These are phyloP conservation scores for Cladopsammia gracilis DNA, from an alignment of 64 coral and sea anemone genomes.

Conservation along the genomic window DNA sequence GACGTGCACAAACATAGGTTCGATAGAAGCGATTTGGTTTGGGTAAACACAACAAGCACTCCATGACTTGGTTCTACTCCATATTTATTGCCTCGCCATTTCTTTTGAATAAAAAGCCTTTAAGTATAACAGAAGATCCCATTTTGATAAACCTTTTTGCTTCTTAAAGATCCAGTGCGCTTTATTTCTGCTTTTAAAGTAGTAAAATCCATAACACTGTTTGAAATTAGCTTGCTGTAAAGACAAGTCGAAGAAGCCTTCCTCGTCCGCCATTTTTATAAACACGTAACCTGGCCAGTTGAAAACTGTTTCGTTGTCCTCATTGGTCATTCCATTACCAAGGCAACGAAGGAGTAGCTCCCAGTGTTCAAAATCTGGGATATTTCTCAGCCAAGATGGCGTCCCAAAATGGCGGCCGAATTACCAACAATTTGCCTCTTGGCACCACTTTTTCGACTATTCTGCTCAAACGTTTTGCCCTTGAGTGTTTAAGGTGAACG, in stretches of 20 bases:
- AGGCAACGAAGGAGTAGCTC: not conserved
- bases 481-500: not conserved
- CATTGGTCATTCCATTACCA: not conserved
- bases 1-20: too few species aligned
- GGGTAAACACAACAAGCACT: too few species aligned
- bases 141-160: not conserved
- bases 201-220: not conserved
- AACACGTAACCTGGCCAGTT: too few species aligned
- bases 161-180: not conserved
- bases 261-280: not conserved
- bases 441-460: not conserved
- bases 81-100: too few species aligned
- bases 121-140: not conserved
- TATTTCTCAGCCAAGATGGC: not conserved
- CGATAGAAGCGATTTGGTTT: too few species aligned
- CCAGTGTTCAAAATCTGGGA: not conserved
- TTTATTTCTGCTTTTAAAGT: not conserved
- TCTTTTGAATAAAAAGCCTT: too few species aligned
- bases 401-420: not conserved
- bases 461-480: not conserved
- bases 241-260: not conserved
- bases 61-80: too few species aligned
- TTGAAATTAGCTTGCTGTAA: not conserved
- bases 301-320: not conserved
- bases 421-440: not conserved